Base-by-base conservation (phyloP, 2,113 vertebrate species). In the Tyrannus savana region DNA sequence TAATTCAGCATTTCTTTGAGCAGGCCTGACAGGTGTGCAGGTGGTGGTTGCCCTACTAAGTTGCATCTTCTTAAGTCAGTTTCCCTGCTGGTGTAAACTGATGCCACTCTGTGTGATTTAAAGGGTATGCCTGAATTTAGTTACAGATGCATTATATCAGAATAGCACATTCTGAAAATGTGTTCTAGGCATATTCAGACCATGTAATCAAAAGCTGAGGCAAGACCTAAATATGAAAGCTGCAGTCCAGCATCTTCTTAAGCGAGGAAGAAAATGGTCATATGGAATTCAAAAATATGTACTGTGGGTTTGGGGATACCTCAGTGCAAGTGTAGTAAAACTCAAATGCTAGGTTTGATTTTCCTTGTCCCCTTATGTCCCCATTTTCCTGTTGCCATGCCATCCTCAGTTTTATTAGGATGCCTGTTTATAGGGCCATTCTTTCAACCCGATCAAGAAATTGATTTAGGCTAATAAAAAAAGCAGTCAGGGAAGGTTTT, bases 391-490 rank as follows among this genome's bases (percentile, higher is more conserved):
- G 14, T 84, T 95, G 59, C 50, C 19, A 47, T 18, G 68, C 14
- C 41, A 63, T 31, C 30, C 31, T 62, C 62, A 27, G 28, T 47
- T 86, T 71, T 71, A 9, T 58, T 76, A 84, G 30, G 59, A 71
- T 86, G 55, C 17, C 27, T 86, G 14, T 77, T 96, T 89, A 77
- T 28, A 86, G 55, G 18, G 9, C 23, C 22, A 46, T 92, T 47
- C 50, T 49, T 95, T 95, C 86, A 80, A 77, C 30, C 3, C 19
- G 63, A 52, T 41, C 86, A 84, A 60, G 42, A n/a, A 93, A 92
- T 35, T 77, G 42, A 84, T 92, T 83, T 87, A 27, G 10, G 21
- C 30, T 78, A 59, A 93, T 87, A 92, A 95, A 85, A 93, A 93
- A 92, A 7, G 67, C 63, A 76, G 78, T 31, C 39, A 47, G n/a